Percentiles rank a stretch among this genome's conserved stretches.
Evolutionary conservation across 92 coral and sea anemone genomes (phyloP).

Genomic region (Paragorgia papillata): DNA sequence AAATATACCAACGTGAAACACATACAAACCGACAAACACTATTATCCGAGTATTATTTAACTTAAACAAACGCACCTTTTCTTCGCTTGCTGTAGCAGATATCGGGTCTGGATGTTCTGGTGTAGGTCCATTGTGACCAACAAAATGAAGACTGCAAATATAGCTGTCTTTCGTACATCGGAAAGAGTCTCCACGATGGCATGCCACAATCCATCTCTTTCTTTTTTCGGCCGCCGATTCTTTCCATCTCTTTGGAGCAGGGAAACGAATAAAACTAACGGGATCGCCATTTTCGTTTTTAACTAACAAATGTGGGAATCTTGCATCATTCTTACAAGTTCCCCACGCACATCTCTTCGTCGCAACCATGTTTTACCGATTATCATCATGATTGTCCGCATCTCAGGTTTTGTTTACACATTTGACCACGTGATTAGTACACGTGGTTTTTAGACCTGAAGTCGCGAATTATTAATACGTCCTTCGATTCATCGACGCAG

Average conservation of each 20-base stretch:
- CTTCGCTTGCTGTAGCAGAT: conserved; percentile 29
- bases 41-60: background rate
- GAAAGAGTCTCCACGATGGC: conserved; percentile 61
- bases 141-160: conserved; percentile 61
- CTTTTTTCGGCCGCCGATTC: conserved; percentile 60
- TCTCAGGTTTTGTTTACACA: no score
- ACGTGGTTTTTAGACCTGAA: no score
- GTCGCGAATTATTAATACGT: no score
- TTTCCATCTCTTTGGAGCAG: conserved; percentile 27
- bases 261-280: conserved; percentile 16
- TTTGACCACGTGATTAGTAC: no score
- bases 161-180: conserved; percentile 57
- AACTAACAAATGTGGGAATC: conserved; percentile 10
- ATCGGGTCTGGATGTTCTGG: conserved; percentile 52
- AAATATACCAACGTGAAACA: background rate
- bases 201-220: conserved; percentile 58
- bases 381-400: no score
- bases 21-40: background rate
- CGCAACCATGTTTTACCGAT: conserved; percentile 13
- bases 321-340: conserved; percentile 36
- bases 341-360: conserved; percentile 39
- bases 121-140: conserved; percentile 61
- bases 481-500: no score
- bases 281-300: conserved; percentile 23
- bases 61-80: background rate